Evolutionary conservation across 2,888 invertebrate genomes (phyloP).

Genomic region (Empis livida): DNA sequence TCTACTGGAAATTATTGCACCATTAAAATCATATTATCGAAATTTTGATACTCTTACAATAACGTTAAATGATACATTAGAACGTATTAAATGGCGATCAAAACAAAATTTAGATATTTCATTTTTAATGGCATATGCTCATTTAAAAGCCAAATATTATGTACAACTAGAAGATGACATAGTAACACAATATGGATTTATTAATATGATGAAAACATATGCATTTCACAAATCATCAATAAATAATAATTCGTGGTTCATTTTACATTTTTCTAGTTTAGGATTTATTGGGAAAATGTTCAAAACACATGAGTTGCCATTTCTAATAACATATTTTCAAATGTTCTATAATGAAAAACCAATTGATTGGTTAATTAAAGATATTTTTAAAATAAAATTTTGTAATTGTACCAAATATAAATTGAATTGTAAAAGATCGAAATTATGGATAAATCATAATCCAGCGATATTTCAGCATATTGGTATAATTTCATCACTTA

Average conservation of each 20-base stretch:
- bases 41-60: conserved; percentile 10
- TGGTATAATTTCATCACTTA: too few species aligned
- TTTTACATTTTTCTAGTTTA: too few species aligned
- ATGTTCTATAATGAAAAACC: conserved; percentile 16
- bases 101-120: conserved; percentile 19
- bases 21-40: conserved; percentile 14
- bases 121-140: conserved; percentile 16
- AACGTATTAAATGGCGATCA: conserved; percentile 11
- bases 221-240: neutral
- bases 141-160: conserved; percentile 12
- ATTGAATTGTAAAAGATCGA: too few species aligned
- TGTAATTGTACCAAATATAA: too few species aligned
- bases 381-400: too few species aligned
- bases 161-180: conserved; percentile 17
- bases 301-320: neutral
- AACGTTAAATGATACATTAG: conserved; percentile 9
- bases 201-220: conserved; percentile 8
- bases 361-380: conserved; percentile 17
- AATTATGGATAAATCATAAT: too few species aligned
- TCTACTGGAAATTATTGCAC: conserved; percentile 16
- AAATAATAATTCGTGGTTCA: too few species aligned
- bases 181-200: conserved; percentile 2
- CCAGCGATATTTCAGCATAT: too few species aligned
- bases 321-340: conserved; percentile 11
- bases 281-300: too few species aligned